A percentile compares a stretch with the other conserved stretches of the same genome.
Evolutionary conservation across 1,140 invertebrate genomes (phyloP).

Genomic region (Stegodyphus mimosarum): DNA sequence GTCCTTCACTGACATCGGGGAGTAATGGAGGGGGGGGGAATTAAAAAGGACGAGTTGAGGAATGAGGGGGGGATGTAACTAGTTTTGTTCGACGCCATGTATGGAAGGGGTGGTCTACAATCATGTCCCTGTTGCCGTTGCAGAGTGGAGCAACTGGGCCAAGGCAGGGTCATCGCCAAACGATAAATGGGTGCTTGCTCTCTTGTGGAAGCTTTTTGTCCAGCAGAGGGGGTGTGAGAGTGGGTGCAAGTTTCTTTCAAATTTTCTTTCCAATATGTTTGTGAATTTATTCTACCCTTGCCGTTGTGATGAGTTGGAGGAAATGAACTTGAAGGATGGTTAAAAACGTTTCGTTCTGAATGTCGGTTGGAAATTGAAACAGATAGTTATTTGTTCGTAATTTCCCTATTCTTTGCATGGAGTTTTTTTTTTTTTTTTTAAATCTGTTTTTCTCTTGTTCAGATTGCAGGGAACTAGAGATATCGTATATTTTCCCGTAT

Average conservation of each 20-base stretch:
- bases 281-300: neutral
- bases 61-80: neutral
- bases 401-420: no score
- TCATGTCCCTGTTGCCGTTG: slow-evolving; percentile 30
- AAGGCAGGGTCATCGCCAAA: slow-evolving; percentile 42
- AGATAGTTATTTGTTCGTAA: no score
- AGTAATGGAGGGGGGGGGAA: neutral
- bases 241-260: neutral
- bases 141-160: slow-evolving; percentile 36
- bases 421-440: no score
- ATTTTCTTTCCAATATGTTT: neutral
- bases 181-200: slow-evolving; percentile 19
- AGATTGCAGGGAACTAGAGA: no score
- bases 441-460: no score
- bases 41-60: neutral
- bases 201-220: neutral
- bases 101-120: slow-evolving; percentile 18
- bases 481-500: no score
- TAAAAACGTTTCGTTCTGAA: neutral
- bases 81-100: slow-evolving; percentile 43
- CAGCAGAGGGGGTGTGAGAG: neutral
- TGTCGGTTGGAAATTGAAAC: neutral
- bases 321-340: neutral
- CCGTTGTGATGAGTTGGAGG: neutral
- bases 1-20: neutral